Base-by-base conservation (phyloP, 1,140 invertebrate species). In the Megalonaias nervosa region DNA sequence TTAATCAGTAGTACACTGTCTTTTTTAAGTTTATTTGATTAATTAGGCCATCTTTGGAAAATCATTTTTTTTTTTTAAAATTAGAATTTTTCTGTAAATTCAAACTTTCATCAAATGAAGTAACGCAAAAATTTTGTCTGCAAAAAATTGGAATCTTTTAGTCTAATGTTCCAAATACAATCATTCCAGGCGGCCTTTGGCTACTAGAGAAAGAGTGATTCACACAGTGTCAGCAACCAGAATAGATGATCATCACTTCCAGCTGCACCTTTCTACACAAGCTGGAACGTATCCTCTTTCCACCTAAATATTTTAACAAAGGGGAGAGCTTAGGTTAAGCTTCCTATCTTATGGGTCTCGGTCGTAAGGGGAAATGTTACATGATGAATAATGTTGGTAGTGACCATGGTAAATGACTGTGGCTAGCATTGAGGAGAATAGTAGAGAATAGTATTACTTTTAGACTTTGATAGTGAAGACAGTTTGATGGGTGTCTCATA, bases 201-300 rank as follows among this genome's bases (percentile, higher is more conserved):
- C 85, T 11, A 83, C 80, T 14, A 76, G 88, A 69, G 84, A 86
- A 61, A 84, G 85, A 75, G 74, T 79, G 11, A 80, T 89, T 14
- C 83, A 88, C 71, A 74, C 48, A 4, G 83, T 89, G 81, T 66
- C 65, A 60, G 81, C 81, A 59, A 73, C 82, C 58, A 74, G 74
- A 57, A 19, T 82, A 19, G 78, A 83, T 71, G 80, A 84, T 17
- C 77, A 84, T 68, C 82, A 84, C 64, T 89, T 89, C 84, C 89
- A 93, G 71, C 83, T 98, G 6, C 92, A 93, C 79, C 77, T 98
- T 1, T 93, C 93, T 68, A 97, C 97, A 17, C 95, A 98, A 90
- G 97, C 97, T 61, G 98, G 97, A 61, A 98, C 97, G 86, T 92
- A 91, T 91, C 89, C 84, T 90, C 86, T 71, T 48, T 48, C 6